Evolutionary conservation across 2,113 vertebrate genomes (phyloP).

Genomic region (Larimichthys polyactis): DNA sequence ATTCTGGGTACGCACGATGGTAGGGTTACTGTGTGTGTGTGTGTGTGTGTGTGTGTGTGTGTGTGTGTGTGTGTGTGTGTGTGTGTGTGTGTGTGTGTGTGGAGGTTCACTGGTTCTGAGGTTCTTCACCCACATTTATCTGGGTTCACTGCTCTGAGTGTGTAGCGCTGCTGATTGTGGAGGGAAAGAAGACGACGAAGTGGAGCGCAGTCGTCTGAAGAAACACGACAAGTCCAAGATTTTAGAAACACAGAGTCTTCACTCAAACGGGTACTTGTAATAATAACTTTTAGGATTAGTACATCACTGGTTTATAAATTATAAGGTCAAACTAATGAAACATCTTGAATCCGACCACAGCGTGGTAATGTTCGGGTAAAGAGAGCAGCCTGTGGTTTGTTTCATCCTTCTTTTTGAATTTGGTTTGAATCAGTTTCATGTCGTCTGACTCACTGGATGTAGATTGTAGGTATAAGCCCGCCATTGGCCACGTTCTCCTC

Average conservation of each 20-base stretch:
- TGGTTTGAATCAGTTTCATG: no score
- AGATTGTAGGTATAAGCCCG: no score
- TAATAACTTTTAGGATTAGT: neutral
- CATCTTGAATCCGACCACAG: neutral
- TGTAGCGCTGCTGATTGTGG: slow-evolving; percentile 36
- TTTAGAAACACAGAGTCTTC: neutral
- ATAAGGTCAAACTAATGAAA: neutral
- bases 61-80: slow-evolving; percentile 2
- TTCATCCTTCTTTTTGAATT: neutral
- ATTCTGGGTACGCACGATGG: neutral
- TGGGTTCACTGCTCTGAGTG: slow-evolving; percentile 57
- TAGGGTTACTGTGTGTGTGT: neutral
- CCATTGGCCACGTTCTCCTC: no score
- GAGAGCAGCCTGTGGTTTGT: neutral
- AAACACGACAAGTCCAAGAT: neutral
- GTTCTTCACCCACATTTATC: slow-evolving; percentile 49
- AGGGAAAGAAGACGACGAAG: neutral
- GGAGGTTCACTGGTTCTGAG: slow-evolving; percentile 47
- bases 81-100: neutral
- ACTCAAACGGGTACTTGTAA: no score
- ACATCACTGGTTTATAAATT: neutral
- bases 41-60: neutral
- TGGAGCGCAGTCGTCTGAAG: neutral
- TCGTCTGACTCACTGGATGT: no score
- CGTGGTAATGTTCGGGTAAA: neutral